Base-by-base conservation (phyloP, 2,797 vertebrate genomes). In the Tragelaphus eurycerus region DNA sequence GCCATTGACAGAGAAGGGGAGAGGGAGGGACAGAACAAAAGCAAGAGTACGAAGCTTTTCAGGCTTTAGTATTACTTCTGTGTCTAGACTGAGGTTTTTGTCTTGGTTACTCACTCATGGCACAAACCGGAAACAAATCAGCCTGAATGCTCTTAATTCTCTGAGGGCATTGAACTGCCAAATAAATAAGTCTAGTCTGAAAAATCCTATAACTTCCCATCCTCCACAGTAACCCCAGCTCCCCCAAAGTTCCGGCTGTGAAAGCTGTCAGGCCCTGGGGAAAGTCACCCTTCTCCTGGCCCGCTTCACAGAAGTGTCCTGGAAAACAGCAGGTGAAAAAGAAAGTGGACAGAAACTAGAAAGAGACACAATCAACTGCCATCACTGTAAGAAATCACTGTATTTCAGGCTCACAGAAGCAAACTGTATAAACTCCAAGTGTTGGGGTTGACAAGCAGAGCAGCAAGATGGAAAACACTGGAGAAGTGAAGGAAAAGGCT, bases 381-480 rank as follows among this genome's bases (percentile, higher is more conserved):
- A 19, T 78, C 57, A 23, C 16, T 17, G 15, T 29, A 43, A 79
- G 43, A 27, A 34, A 81, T 8, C 50, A 2, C 19, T 16, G 1
- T 29, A 11, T 82, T n/a, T 84, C 74, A 34, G 81, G 59, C 57
- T n/a, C 11, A 2, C 52, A 74, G 85, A 86, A 71, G 60, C 0
- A 0, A 25, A 52, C 38, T 3, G 0, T 4, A n/a, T 5, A 57
- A 31, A 64, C 59, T 14, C 54, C n/a, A 60, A 67, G 50, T 27
- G 0, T 19, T 43, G 21, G 62, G 8, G 9, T 46, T n/a, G 25
- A 43, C 9, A n/a, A 83, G 48, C 86, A 92, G 87, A 84, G 52
- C 52, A 86, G 62, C 38, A 34, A 86, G 52, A 14, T 29, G 21
- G 64, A 59, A 95, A 87, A 71, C 52, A 15, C 10, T 13, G 25